A percentile compares a stretch with the other conserved stretches of the same genome.
These are phyloP conservation scores for Zosterops pallidus DNA, from an alignment of 2,113 vertebrate genomes.

Conservation along the genomic window DNA sequence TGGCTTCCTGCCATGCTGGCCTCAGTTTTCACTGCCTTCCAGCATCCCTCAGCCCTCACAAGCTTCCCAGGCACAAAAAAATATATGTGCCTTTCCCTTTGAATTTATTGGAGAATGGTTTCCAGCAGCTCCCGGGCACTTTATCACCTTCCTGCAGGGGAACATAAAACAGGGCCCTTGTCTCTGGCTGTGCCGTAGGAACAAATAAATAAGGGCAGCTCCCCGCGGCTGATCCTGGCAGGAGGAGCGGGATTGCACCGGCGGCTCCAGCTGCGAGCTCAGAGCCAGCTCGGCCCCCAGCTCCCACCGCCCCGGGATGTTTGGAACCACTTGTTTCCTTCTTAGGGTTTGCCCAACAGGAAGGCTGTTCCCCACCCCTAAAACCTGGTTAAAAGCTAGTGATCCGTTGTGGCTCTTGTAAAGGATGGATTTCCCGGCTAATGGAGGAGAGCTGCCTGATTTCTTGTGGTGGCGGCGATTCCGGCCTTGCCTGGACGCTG, in stretches of 20 bases:
- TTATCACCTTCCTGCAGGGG: slow-evolving; percentile 52
- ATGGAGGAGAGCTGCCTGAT: neutral
- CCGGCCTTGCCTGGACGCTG: rapidly evolving
- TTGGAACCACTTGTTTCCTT: slow-evolving; percentile 23
- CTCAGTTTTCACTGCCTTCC: neutral
- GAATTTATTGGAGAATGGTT: neutral
- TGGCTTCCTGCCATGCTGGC: neutral
- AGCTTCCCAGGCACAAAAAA: neutral
- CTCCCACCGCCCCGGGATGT: neutral
- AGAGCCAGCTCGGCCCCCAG: neutral
- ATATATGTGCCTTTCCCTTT: neutral
- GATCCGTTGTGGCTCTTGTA: neutral
- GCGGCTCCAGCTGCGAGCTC: neutral
- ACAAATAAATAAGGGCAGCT: slow-evolving; percentile 47
- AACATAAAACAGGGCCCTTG: slow-evolving; percentile 11
- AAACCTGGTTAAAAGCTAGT: neutral
- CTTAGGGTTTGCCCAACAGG: neutral
- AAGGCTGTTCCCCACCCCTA: neutral
- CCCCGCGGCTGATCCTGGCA: neutral
- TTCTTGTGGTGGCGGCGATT: rapidly evolving
- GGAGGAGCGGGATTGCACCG: neutral
- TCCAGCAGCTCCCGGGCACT: slow-evolving; percentile 13
- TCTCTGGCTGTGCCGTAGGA: neutral
- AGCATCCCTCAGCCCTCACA: neutral
- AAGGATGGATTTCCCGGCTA: neutral